Conservation (phyloP, 2,888 invertebrate genomes). For the Phyllotreta striolata region DNA sequence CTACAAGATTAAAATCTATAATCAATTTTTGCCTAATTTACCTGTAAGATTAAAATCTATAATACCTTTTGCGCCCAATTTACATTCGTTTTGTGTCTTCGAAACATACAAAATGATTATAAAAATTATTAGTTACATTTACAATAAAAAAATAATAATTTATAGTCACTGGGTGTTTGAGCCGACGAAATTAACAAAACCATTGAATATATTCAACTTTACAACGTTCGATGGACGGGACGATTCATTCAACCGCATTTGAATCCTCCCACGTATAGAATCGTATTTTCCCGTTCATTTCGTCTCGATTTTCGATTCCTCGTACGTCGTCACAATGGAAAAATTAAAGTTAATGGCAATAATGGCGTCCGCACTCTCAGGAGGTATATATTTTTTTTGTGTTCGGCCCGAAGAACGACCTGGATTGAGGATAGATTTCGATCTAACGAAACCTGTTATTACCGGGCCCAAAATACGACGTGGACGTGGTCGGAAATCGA, state of each 20-base stretch:
- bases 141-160: too few relatives aligned
- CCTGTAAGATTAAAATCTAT: too few relatives aligned
- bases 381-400: constrained; percentile 35
- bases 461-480: constrained; percentile 48
- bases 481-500: constrained; percentile 51
- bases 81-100: too few relatives aligned
- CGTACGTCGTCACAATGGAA: constrained; percentile 40
- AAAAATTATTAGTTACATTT: too few relatives aligned
- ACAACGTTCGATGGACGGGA: too few relatives aligned
- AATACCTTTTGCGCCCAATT: too few relatives aligned
- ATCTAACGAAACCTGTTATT: constrained; percentile 55
- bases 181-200: too few relatives aligned
- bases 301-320: constrained; percentile 28
- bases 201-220: too few relatives aligned
- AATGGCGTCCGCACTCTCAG: constrained; percentile 47
- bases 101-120: too few relatives aligned
- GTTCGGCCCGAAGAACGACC: constrained; percentile 45
- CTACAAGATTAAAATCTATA: too few relatives aligned
- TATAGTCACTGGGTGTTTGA: too few relatives aligned
- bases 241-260: constrained; percentile 3
- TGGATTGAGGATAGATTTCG: constrained; percentile 42
- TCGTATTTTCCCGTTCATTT: constrained; percentile 15
- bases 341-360: constrained; percentile 52
- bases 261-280: constrained; percentile 13
- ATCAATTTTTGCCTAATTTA: too few relatives aligned